Conservation (phyloP, 2,113 vertebrate genomes). For the Petromus typicus region DNA sequence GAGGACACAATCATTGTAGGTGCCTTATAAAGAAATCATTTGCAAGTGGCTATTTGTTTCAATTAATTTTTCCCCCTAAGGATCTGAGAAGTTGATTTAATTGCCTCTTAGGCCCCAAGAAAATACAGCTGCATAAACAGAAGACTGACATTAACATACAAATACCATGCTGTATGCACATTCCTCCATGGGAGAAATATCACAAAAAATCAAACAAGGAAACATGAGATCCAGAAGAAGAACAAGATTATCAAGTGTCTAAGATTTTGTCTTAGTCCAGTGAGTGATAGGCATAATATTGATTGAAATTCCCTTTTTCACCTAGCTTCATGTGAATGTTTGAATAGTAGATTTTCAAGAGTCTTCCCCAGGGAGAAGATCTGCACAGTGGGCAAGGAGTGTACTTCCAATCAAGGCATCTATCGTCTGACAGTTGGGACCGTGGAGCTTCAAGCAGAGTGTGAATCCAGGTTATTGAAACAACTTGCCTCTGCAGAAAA, state of each 20-base stretch:
- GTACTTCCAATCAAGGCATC: slow-evolving; percentile 70
- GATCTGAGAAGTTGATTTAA: slow-evolving; percentile 77
- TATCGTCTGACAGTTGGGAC: slow-evolving; percentile 85
- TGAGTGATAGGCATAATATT: slow-evolving; percentile 80
- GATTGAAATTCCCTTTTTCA: slow-evolving; percentile 82
- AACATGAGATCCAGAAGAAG: slow-evolving; percentile 82
- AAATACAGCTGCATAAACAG: slow-evolving; percentile 82
- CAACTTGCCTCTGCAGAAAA: slow-evolving; percentile 88
- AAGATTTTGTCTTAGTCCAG: slow-evolving; percentile 82
- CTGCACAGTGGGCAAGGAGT: slow-evolving; percentile 84
- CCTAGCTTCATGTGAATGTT: slow-evolving; percentile 81
- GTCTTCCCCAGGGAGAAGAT: slow-evolving; percentile 84
- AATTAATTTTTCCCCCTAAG: slow-evolving; percentile 61
- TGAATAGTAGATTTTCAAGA: slow-evolving; percentile 86
- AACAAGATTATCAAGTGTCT: slow-evolving; percentile 76
- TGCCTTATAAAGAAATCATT: slow-evolving; percentile 64
- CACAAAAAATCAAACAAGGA: slow-evolving; percentile 73
- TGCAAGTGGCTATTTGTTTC: slow-evolving; percentile 72
- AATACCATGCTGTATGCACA: slow-evolving; percentile 83
- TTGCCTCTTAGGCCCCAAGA: slow-evolving; percentile 83
- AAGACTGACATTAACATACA: slow-evolving; percentile 83
- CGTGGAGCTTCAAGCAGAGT: slow-evolving; percentile 86
- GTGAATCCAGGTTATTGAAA: slow-evolving; percentile 85
- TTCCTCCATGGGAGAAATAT: slow-evolving; percentile 79
- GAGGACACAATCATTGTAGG: slow-evolving; percentile 53